A percentile compares a stretch with the other conserved stretches of the same genome.
phyloP scores from a whole-genome alignment of 2,113 vertebrate genomes.

The Oceanites oceanicus region DNA sequence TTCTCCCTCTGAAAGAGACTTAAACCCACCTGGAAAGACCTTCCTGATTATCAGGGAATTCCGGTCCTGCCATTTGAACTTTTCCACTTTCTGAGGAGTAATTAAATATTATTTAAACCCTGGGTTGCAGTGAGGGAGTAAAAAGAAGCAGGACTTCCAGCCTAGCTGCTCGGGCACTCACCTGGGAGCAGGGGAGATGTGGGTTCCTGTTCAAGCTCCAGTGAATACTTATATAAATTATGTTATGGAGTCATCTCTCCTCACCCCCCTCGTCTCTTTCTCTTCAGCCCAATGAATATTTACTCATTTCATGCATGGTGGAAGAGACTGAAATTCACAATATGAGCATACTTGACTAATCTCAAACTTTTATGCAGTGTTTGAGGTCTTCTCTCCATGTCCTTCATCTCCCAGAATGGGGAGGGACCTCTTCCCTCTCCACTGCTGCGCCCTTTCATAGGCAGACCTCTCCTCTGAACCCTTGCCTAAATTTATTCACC shows the following conservation, averaged over 20 bases:
- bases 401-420: not conserved
- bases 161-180: not conserved
- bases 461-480: not conserved
- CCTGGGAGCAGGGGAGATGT: not conserved
- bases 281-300: constrained; percentile 10
- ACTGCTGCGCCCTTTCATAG: not conserved
- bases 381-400: not conserved
- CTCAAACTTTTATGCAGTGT: not conserved
- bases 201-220: not conserved
- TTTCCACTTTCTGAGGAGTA: not conserved
- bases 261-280: not conserved
- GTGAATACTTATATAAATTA: not conserved
- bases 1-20: not conserved
- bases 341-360: not conserved
- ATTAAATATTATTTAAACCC: not conserved
- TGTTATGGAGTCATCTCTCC: not conserved
- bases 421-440: not conserved
- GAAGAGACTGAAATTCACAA: not conserved
- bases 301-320: not conserved
- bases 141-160: not conserved
- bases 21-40: not conserved
- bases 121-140: not conserved
- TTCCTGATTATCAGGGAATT: not conserved
- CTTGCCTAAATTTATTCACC: not conserved
- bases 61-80: not conserved